Percentiles rank a stretch among this genome's conserved stretches.
These are phyloP conservation scores for Balearica regulorum DNA, from an alignment of 2,797 vertebrate species.

Conservation along the genomic window DNA sequence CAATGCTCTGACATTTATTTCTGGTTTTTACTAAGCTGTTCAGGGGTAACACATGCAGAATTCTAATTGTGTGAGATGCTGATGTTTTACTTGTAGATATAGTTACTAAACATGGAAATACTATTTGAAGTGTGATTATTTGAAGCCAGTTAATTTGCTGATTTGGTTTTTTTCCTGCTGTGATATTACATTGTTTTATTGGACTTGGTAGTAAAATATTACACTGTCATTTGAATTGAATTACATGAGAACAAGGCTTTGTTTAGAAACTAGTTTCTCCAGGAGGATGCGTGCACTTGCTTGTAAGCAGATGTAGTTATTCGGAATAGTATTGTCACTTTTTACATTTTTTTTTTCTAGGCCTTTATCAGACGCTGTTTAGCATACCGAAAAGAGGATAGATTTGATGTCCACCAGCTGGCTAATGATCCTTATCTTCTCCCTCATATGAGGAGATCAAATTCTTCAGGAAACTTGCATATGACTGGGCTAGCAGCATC, in stretches of 20 bases:
- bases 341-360: slow-evolving; percentile 64
- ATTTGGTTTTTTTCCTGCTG: neutral
- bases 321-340: neutral
- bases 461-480: slow-evolving; percentile 97
- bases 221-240: neutral
- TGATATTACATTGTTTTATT: neutral
- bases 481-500: slow-evolving; percentile 84
- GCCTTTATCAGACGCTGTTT: slow-evolving; percentile 97
- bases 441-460: slow-evolving; percentile 98
- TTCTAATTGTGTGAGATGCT: neutral
- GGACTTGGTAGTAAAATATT: neutral
- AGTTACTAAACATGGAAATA: neutral
- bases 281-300: neutral
- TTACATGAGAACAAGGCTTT: neutral
- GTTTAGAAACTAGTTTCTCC: neutral
- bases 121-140: neutral
- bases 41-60: neutral
- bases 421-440: slow-evolving; percentile 96
- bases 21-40: neutral
- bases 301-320: neutral
- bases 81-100: neutral
- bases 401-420: slow-evolving; percentile 94
- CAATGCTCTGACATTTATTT: neutral
- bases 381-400: slow-evolving; percentile 97
- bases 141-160: neutral